These are phyloP conservation scores for Larimichthys crocea DNA, from an alignment of 2,113 vertebrate genomes.

Conservation along the genomic window DNA sequence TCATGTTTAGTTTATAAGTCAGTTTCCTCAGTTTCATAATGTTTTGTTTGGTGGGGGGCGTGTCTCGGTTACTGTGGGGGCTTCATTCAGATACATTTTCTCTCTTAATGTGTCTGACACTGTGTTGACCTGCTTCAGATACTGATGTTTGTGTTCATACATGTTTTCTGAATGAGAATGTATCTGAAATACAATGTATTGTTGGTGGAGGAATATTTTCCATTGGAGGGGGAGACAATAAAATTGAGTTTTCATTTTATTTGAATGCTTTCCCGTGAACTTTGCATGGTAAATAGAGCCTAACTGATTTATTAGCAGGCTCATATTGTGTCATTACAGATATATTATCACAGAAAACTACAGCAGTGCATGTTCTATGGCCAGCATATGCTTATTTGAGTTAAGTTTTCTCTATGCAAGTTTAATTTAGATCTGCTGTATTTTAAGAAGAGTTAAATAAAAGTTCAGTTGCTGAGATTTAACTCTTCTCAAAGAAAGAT, in stretches of 20 bases:
- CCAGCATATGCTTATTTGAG: neutral
- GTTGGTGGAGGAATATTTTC: neutral
- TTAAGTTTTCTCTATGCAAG: neutral
- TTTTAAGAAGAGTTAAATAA: too few species aligned
- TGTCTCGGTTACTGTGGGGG: neutral
- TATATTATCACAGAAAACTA: neutral
- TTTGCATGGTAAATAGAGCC: neutral
- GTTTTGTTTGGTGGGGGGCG: conserved; percentile 8
- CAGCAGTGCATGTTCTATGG: neutral
- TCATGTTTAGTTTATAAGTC: conserved; percentile 14
- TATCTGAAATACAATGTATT: neutral
- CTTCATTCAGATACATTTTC: neutral
- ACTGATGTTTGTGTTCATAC: too few species aligned
- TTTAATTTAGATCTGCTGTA: neutral
- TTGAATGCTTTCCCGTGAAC: neutral
- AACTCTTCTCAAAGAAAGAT: too few species aligned
- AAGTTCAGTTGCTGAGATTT: too few species aligned
- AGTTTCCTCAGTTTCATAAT: conserved; percentile 40
- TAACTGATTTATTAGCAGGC: neutral
- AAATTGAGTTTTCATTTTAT: neutral
- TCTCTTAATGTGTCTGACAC: neutral
- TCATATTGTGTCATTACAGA: neutral
- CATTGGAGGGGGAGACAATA: neutral
- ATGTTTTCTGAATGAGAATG: neutral
- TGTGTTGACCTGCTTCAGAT: neutral